A percentile compares a stretch with the other conserved stretches of the same genome.
Conservation (phyloP, 1,140 invertebrate species). For the Macrobrachium rosenbergii region DNA sequence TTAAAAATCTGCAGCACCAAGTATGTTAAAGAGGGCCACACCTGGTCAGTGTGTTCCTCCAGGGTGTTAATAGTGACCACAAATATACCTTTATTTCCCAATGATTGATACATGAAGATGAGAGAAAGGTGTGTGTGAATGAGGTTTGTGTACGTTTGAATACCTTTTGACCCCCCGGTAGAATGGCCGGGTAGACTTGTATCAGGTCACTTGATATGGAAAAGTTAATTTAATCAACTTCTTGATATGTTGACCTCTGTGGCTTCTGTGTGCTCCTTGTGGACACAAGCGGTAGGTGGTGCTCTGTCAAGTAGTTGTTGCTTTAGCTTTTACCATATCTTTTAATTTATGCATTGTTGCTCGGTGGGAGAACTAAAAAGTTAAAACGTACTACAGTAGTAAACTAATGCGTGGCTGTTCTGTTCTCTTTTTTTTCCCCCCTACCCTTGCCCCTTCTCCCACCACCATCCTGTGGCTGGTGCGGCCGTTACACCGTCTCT, state of each 20-base stretch:
- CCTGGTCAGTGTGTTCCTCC: slow-evolving; percentile 23
- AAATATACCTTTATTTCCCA: slow-evolving; percentile 1
- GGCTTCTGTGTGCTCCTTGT: no score
- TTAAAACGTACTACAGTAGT: slow-evolving; percentile 28
- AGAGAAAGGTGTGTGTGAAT: background rate
- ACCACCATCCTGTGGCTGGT: slow-evolving; percentile 59
- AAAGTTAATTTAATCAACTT: no score
- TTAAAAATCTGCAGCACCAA: slow-evolving; percentile 38
- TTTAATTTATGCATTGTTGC: slow-evolving; percentile 36
- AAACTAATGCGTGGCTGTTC: slow-evolving; percentile 63
- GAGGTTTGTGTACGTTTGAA: slow-evolving; percentile 13
- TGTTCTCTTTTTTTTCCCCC: slow-evolving; percentile 54
- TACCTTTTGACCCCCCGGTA: slow-evolving; percentile 2
- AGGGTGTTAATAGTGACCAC: slow-evolving; percentile 39
- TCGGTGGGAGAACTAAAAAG: slow-evolving; percentile 57
- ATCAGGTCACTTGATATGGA: no score
- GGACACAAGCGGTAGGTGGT: background rate
- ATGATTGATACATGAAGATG: no score
- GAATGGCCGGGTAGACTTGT: background rate
- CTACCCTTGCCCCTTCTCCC: slow-evolving; percentile 60
- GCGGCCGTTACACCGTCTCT: slow-evolving; percentile 66
- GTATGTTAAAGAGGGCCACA: slow-evolving; percentile 31
- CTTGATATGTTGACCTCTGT: no score
- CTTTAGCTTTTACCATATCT: slow-evolving; percentile 22
- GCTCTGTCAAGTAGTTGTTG: background rate